A percentile compares a stretch with the other conserved stretches of the same genome.
Conservation (phyloP, 1,140 invertebrate genomes). For the fruit fly (Drosophila melanogaster) region DNA sequence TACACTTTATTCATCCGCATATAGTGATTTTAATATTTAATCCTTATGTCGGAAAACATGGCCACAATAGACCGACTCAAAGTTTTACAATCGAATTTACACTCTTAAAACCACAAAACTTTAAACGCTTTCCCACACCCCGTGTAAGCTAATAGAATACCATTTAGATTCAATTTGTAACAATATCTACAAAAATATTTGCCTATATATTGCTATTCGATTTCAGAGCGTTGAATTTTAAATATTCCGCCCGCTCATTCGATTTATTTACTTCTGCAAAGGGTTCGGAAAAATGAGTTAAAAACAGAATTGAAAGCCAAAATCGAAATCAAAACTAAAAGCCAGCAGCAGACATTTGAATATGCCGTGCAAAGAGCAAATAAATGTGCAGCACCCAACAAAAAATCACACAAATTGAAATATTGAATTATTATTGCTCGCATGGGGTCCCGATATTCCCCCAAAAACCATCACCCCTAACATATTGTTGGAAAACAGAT, state of each 20-base stretch:
- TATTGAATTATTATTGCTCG: constrained; percentile 73
- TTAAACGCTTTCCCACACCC: constrained; percentile 7
- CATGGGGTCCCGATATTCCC: constrained; percentile 14
- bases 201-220: constrained; percentile 13
- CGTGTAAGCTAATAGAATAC: constrained; percentile 41
- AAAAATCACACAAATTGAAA: constrained; percentile 69
- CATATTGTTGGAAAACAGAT: constrained; percentile 49
- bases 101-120: background rate
- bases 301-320: constrained; percentile 24
- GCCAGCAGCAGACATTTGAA: constrained; percentile 39
- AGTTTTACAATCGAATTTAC: constrained; percentile 23
- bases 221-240: constrained; percentile 21
- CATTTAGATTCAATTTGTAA: constrained; percentile 35
- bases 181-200: constrained; percentile 38
- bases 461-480: constrained; percentile 4
- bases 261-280: constrained; percentile 40
- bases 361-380: constrained; percentile 4
- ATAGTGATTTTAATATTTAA: background rate
- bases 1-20: background rate
- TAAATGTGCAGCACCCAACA: constrained; percentile 26
- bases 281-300: constrained; percentile 17
- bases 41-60: background rate
- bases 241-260: constrained; percentile 38
- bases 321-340: constrained; percentile 41
- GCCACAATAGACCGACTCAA: background rate